Conservation (phyloP, 2,113 vertebrate species). For the Fulmarus glacialis region DNA sequence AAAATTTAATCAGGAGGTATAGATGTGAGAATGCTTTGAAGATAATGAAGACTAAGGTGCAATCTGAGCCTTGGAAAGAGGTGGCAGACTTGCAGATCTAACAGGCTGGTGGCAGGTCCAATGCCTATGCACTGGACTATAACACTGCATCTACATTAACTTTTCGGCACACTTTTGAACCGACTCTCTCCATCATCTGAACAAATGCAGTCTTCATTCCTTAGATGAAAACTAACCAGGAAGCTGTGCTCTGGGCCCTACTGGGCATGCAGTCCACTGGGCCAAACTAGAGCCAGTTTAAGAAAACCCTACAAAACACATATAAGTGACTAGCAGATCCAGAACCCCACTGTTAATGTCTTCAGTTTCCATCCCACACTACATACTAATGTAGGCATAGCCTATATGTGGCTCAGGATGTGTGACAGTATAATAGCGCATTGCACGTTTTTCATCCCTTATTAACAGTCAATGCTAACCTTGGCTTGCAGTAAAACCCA, state of each 20-base stretch:
- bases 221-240: background rate
- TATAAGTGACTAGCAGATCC: background rate
- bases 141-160: too few species aligned
- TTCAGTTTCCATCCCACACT: background rate
- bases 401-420: background rate
- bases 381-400: background rate
- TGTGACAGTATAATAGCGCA: background rate
- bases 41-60: background rate
- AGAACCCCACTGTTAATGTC: background rate
- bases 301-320: background rate
- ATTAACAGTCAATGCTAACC: background rate
- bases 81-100: background rate
- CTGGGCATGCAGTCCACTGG: background rate
- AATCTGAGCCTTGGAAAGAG: background rate
- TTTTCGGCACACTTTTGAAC: fast-evolving
- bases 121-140: too few species aligned
- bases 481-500: background rate
- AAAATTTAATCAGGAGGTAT: background rate
- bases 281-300: background rate
- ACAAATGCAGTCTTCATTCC: background rate
- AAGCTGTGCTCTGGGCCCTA: background rate
- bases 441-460: background rate
- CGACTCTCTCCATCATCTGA: background rate
- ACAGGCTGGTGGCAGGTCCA: background rate
- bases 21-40: background rate